Conservation (phyloP, 2,888 invertebrate species). For the Eristalinus sepulchralis region DNA sequence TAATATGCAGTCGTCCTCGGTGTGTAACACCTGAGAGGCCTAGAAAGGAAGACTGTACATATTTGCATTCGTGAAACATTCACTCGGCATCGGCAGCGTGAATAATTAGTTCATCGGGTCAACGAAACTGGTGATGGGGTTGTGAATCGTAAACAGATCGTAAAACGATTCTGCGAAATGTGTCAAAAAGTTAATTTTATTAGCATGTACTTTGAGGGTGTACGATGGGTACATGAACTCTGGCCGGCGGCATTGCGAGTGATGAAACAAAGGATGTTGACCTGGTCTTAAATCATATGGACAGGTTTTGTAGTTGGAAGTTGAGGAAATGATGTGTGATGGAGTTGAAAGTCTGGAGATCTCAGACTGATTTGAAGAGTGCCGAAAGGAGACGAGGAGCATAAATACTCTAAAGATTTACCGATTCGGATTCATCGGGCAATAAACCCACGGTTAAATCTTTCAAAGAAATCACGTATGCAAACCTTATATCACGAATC, state of each 20-base stretch:
- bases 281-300: background rate
- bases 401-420: no score
- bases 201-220: background rate
- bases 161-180: constrained; percentile 5
- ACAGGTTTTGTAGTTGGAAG: no score
- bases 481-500: no score
- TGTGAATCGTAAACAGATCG: background rate
- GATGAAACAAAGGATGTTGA: background rate
- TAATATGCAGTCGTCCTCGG: background rate
- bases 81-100: background rate
- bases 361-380: no score
- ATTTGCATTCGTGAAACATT: background rate
- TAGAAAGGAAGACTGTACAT: background rate
- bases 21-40: background rate
- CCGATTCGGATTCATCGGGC: no score
- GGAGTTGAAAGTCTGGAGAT: no score
- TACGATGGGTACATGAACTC: background rate
- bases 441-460: no score
- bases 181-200: constrained; percentile 3
- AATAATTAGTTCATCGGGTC: constrained; percentile 1
- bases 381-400: no score
- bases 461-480: no score
- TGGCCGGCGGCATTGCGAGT: background rate
- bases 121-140: background rate
- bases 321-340: no score